Evolutionary conservation across 1,140 invertebrate genomes (phyloP).

Genomic region (Globodera rostochiensis): DNA sequence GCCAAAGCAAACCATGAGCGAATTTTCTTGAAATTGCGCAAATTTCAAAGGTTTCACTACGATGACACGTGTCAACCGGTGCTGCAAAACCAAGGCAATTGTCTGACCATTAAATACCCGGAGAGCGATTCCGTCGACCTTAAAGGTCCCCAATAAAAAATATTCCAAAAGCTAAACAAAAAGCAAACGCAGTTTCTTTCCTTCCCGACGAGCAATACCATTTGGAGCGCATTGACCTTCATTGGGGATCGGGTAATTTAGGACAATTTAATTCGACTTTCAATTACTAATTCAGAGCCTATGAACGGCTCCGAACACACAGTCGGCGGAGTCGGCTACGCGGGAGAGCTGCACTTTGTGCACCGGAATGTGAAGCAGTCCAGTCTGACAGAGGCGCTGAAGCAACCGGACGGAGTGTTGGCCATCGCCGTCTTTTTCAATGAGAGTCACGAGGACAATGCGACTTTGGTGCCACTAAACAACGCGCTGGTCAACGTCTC

Average conservation of each 20-base stretch:
- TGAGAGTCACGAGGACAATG: conserved; percentile 63
- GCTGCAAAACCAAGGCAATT: conserved; percentile 51
- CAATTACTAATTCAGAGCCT: conserved; percentile 44
- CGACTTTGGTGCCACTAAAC: conserved; percentile 51
- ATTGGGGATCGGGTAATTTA: conserved; percentile 55
- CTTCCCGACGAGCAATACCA: conserved; percentile 62
- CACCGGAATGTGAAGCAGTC: conserved; percentile 63
- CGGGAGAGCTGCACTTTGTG: conserved; percentile 54
- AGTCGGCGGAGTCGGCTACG: conserved; percentile 63
- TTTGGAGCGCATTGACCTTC: conserved; percentile 59
- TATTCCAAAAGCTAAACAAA: conserved; percentile 26
- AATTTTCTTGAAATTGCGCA: neutral
- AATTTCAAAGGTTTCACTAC: conserved; percentile 49
- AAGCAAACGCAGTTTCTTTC: conserved; percentile 43
- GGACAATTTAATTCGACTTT: neutral
- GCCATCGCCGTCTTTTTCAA: conserved; percentile 61
- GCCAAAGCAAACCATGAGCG: too few relatives aligned
- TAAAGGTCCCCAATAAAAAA: conserved; percentile 31
- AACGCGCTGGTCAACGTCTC: conserved; percentile 55
- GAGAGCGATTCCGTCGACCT: conserved; percentile 38
- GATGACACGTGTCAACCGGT: conserved; percentile 54
- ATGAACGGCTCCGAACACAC: conserved; percentile 65
- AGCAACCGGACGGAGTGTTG: conserved; percentile 62
- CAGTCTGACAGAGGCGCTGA: conserved; percentile 53
- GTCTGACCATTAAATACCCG: conserved; percentile 53